Conservation (phyloP, 2,797 vertebrate genomes). For the Coccyzus lansbergi region DNA sequence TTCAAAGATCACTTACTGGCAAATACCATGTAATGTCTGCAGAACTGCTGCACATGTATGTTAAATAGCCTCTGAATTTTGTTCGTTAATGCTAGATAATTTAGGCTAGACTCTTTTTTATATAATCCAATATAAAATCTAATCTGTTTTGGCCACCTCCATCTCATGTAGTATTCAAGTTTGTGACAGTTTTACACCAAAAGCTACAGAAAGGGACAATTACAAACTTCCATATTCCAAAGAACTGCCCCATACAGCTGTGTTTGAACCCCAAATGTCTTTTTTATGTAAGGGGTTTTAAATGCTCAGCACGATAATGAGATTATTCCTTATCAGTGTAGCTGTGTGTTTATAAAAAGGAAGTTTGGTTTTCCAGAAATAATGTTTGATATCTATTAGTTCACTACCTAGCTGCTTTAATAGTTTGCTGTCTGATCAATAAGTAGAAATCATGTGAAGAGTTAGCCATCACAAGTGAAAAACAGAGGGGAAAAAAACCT, state of each 20-base stretch:
- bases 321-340: not conserved
- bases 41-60: not conserved
- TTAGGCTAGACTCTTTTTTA: not conserved
- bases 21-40: not conserved
- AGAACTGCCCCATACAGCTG: not conserved
- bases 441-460: not conserved
- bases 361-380: not conserved
- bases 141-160: not conserved
- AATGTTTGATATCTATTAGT: not conserved
- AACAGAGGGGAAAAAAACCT: not conserved
- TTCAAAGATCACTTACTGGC: not conserved
- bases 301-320: not conserved
- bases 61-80: not conserved
- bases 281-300: not conserved
- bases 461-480: not conserved
- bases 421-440: not conserved
- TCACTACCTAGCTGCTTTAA: not conserved
- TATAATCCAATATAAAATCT: not conserved
- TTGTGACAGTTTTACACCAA: not conserved
- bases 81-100: not conserved
- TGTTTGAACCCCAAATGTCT: not conserved
- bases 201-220: not conserved
- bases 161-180: not conserved
- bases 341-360: not conserved
- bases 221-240: not conserved